phyloP scores from a whole-genome alignment of 2,888 invertebrate genomes.

The Dasysyrphus tricinctus region DNA sequence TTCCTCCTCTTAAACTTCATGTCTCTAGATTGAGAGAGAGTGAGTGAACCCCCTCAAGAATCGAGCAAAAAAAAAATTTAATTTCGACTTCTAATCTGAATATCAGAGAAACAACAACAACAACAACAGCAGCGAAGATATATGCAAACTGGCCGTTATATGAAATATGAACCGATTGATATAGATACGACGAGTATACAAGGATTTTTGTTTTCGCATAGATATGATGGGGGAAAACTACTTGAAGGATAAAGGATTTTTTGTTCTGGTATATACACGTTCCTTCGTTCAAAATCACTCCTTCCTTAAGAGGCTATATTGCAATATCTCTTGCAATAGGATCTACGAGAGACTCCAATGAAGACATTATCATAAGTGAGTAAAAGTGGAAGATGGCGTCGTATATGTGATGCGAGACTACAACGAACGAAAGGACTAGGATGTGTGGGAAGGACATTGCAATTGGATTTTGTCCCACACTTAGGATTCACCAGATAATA shows the following conservation, averaged over 20 bases:
- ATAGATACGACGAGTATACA: conserved; percentile 56
- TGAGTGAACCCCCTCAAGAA: conserved; percentile 7
- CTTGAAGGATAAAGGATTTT: conserved; percentile 39
- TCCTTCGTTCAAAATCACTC: conserved; percentile 26
- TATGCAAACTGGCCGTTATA: conserved; percentile 71
- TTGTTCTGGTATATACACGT: neutral
- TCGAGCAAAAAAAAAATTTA: conserved; percentile 31
- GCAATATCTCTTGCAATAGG: conserved; percentile 66
- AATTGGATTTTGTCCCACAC: conserved; percentile 65
- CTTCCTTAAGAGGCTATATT: conserved; percentile 47
- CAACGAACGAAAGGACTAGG: neutral
- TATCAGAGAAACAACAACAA: conserved; percentile 53
- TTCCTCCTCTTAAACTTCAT: conserved; percentile 16
- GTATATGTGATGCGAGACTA: neutral
- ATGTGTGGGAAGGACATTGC: conserved; percentile 44
- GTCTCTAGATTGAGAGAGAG: neutral
- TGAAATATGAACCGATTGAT: conserved; percentile 75
- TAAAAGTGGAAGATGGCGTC: conserved; percentile 56
- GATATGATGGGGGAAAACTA: neutral
- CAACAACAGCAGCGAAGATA: conserved; percentile 37
- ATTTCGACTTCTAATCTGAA: conserved; percentile 72
- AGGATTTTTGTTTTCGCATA: conserved; percentile 68
- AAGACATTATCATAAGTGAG: conserved; percentile 74
- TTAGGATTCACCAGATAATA: conserved; percentile 46
- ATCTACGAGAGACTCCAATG: conserved; percentile 62